These are phyloP conservation scores for Eupristina koningsbergeri DNA, from an alignment of 1,140 invertebrate species.

Conservation along the genomic window DNA sequence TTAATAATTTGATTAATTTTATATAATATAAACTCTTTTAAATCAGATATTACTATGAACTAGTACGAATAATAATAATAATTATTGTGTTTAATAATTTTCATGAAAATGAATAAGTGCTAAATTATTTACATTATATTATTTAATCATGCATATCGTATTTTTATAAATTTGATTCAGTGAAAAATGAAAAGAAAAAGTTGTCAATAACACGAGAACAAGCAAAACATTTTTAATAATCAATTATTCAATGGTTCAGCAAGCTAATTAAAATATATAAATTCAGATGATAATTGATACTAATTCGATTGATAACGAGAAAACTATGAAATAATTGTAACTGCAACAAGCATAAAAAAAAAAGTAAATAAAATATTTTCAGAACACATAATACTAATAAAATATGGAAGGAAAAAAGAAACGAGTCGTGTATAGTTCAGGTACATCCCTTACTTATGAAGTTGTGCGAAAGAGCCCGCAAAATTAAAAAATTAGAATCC, in stretches of 20 bases:
- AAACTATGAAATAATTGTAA: background rate
- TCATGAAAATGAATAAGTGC: background rate
- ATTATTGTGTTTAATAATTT: background rate
- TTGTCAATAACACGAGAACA: background rate
- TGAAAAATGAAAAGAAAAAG: background rate
- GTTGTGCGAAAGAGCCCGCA: slow-evolving; percentile 14
- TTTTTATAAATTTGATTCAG: background rate
- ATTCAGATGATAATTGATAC: background rate
- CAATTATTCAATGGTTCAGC: background rate
- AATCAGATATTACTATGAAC: background rate
- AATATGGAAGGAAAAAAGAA: background rate
- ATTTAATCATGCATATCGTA: background rate
- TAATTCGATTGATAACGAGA: background rate
- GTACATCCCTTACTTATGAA: slow-evolving; percentile 15
- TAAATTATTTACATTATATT: background rate
- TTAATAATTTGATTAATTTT: slow-evolving; percentile 8
- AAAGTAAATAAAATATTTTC: background rate
- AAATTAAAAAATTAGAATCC: slow-evolving; percentile 49
- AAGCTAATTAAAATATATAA: background rate
- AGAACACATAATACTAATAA: background rate
- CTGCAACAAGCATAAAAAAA: background rate
- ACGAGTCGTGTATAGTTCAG: slow-evolving; percentile 4
- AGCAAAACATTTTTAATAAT: background rate
- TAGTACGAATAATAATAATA: too few relatives aligned
- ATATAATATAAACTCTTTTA: background rate